Evolutionary conservation across 2,113 vertebrate genomes (phyloP).

Genomic region (Hippoglossus stenolepis): DNA sequence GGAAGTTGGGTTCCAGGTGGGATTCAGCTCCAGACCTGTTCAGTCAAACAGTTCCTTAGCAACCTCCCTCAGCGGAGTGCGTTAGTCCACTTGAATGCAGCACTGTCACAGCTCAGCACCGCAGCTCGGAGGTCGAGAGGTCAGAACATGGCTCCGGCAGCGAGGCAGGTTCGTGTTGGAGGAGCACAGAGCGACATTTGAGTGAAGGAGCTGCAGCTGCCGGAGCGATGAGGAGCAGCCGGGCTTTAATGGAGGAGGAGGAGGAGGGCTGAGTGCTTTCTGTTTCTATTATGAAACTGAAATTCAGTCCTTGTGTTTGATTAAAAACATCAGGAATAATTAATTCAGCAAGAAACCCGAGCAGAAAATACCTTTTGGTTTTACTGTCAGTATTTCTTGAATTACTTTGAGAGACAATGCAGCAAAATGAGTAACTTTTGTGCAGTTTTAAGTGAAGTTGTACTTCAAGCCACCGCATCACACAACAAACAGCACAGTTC

Average conservation of each 20-base stretch:
- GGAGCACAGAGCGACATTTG: constrained; percentile 5
- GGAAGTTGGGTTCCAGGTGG: neutral
- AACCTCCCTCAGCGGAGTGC: constrained; percentile 8
- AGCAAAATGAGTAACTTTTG: neutral
- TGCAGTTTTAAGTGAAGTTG: neutral
- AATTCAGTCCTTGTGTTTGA: neutral
- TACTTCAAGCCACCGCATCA: too few relatives aligned
- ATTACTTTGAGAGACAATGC: neutral
- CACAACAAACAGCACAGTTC: too few relatives aligned
- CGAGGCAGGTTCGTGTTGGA: constrained; percentile 22
- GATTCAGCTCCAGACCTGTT: constrained; percentile 26
- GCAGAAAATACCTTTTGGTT: neutral
- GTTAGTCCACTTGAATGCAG: constrained; percentile 26
- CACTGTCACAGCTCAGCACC: neutral
- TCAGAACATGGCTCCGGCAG: constrained; percentile 20
- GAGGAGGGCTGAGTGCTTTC: neutral
- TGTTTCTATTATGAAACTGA: neutral
- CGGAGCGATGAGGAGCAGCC: neutral
- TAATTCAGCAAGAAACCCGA: neutral
- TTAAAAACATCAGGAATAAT: neutral
- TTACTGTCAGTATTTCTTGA: neutral
- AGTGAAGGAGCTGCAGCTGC: neutral
- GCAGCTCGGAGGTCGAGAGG: constrained; percentile 26
- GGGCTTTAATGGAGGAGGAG: neutral
- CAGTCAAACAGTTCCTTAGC: constrained; percentile 35